phyloP scores from a whole-genome alignment of 2,797 vertebrate species.

The Danio aesculapii region DNA sequence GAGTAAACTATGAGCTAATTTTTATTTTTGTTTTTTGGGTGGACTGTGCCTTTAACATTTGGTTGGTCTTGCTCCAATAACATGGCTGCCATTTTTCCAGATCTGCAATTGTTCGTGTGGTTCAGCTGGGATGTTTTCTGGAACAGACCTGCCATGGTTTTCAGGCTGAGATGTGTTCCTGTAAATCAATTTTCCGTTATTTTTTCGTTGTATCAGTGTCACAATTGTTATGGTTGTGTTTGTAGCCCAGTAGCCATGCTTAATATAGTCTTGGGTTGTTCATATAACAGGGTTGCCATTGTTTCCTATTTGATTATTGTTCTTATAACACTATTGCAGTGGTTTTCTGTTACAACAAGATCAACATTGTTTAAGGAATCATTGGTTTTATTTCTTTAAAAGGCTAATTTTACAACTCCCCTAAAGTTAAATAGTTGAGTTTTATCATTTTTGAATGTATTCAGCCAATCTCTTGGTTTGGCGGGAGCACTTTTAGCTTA shows the following conservation, averaged over 20 bases:
- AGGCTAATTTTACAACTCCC: too few relatives aligned
- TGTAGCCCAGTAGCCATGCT: background rate
- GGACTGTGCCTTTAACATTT: too few relatives aligned
- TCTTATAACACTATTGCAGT: background rate
- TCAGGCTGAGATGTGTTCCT: background rate
- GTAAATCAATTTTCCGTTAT: background rate
- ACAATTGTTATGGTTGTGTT: background rate
- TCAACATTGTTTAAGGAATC: too few relatives aligned
- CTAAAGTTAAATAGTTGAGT: too few relatives aligned
- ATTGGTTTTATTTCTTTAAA: too few relatives aligned
- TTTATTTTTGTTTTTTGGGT: too few relatives aligned
- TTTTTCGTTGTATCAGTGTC: background rate
- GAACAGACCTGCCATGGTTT: background rate
- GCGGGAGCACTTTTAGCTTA: too few relatives aligned
- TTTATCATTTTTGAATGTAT: too few relatives aligned
- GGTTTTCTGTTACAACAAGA: background rate
- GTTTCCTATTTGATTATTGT: background rate
- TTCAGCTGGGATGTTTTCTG: background rate
- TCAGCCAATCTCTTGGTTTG: too few relatives aligned
- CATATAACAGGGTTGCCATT: background rate
- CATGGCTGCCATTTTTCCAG: background rate
- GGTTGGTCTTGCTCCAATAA: background rate
- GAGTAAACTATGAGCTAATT: too few relatives aligned
- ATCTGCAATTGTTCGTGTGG: background rate
- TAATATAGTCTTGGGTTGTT: background rate